Conservation (phyloP, 2,797 vertebrate genomes). For the Xerus rutilus region DNA sequence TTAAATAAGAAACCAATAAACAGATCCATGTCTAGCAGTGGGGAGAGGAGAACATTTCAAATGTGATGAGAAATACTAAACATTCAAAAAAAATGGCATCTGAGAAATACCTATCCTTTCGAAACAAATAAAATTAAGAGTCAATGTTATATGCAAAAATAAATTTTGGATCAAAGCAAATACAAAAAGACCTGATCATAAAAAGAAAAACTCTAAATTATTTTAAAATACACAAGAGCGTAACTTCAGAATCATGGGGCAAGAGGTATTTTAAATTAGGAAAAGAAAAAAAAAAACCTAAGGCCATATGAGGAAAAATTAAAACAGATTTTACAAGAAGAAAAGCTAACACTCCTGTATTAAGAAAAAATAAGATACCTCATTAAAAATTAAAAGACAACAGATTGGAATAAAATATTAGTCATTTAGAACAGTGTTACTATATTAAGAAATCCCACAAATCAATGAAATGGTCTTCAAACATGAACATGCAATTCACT, state of each 20-base stretch:
- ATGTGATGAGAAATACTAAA: background rate
- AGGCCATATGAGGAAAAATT: background rate
- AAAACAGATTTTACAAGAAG: background rate
- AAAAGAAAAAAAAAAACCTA: background rate
- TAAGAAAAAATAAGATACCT: background rate
- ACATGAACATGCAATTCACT: background rate
- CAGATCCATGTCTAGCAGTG: background rate
- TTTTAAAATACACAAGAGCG: background rate
- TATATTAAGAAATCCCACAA: background rate
- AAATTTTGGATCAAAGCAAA: background rate
- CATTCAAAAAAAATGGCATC: background rate
- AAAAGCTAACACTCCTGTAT: background rate
- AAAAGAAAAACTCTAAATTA: background rate
- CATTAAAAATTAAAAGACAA: constrained; percentile 40
- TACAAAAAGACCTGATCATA: background rate
- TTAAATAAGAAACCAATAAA: background rate
- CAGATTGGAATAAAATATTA: background rate
- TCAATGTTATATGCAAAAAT: background rate
- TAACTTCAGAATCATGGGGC: background rate
- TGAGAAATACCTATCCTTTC: background rate
- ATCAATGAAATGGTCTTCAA: background rate
- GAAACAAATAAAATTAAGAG: background rate
- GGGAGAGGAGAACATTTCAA: background rate
- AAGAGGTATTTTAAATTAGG: background rate
- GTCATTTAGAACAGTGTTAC: background rate